These are phyloP conservation scores for Sericinus montela DNA, from an alignment of 2,888 invertebrate species.

Conservation along the genomic window DNA sequence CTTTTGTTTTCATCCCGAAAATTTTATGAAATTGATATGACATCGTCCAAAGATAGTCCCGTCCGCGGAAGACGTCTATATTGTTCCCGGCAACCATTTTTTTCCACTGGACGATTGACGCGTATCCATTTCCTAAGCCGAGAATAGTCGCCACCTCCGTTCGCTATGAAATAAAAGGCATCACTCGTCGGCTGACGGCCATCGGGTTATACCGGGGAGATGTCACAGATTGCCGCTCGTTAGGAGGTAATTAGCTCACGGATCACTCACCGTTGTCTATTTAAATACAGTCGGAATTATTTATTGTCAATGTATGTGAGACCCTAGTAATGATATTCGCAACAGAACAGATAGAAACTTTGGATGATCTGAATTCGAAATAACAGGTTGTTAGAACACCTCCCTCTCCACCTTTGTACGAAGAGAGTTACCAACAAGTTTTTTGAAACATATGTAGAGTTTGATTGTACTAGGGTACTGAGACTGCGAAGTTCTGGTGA, in stretches of 20 bases:
- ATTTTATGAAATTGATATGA: constrained; percentile 16
- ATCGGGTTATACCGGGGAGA: constrained; percentile 61
- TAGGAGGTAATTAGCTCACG: constrained; percentile 74
- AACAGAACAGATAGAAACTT: too few species aligned
- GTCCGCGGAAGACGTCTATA: constrained; percentile 52
- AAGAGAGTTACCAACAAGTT: too few species aligned
- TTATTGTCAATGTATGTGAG: constrained; percentile 43
- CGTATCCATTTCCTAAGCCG: constrained; percentile 72
- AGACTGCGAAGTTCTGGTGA: too few species aligned
- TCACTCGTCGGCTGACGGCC: constrained; percentile 60
- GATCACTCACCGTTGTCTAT: constrained; percentile 69
- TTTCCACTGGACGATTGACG: constrained; percentile 59
- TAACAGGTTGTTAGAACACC: too few species aligned
- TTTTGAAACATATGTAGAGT: too few species aligned
- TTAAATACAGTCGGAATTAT: constrained; percentile 55
- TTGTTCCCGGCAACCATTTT: constrained; percentile 58
- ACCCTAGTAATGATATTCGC: constrained; percentile 32
- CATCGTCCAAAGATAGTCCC: constrained; percentile 50
- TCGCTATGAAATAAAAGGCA: constrained; percentile 71
- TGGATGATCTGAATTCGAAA: too few species aligned
- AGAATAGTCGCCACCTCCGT: constrained; percentile 57
- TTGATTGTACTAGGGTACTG: too few species aligned
- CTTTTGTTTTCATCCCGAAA: constrained; percentile 12
- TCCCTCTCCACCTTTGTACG: too few species aligned
- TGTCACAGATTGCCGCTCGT: constrained; percentile 71